Base-by-base conservation (phyloP, 2,797 vertebrate genomes). In the Apogon hyalosoma region DNA sequence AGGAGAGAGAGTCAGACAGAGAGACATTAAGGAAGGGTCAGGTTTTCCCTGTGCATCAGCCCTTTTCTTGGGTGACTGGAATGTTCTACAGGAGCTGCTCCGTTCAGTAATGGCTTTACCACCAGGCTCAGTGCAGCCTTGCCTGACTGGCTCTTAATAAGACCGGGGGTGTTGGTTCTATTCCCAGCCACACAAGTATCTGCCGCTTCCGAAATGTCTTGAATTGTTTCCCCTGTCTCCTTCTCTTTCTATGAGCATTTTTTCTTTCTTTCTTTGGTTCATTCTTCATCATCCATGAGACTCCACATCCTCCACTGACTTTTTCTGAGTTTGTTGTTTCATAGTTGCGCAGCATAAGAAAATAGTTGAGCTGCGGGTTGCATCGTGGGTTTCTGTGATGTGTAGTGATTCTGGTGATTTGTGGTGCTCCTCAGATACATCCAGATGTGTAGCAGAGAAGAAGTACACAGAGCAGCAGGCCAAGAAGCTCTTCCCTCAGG, bases 391-490 rank as follows among this genome's bases (percentile, higher is more conserved):
- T 47, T 77, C 69, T 82, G 70, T 83, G 75, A 76, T 77, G 69
- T 87, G 69, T 83, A 31, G 46, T 87, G 80, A 90, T 78, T 84
- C 53, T 80, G 58, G 63, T 87, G 85, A 82, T 87, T 86, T 88
- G 85, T 82, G 87, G 82, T 72, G 53, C 65, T 88, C 77, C 83
- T 82, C 90, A 99, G 97, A 98, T 81, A 95, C 96, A 73, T 98
- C 97, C 90, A 95, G 97, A 91, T 99, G 98, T 87, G 96, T 97
- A 69, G 97, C 96, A 47, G 98, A 99, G 90, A 95, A 98, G 92
- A 99, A 97, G 83, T 98, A 99, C 75, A 98, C 97, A 0, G 97
- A 99, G 84, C 97, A 99, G 77, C 98, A 98, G 86, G 98, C 97
- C 73, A 97, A 97, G 91, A 97, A 96, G 84, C 93, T 97, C 79